Evolutionary conservation across 2,113 vertebrate genomes (phyloP).

Genomic region (Tragelaphus buxtoni): DNA sequence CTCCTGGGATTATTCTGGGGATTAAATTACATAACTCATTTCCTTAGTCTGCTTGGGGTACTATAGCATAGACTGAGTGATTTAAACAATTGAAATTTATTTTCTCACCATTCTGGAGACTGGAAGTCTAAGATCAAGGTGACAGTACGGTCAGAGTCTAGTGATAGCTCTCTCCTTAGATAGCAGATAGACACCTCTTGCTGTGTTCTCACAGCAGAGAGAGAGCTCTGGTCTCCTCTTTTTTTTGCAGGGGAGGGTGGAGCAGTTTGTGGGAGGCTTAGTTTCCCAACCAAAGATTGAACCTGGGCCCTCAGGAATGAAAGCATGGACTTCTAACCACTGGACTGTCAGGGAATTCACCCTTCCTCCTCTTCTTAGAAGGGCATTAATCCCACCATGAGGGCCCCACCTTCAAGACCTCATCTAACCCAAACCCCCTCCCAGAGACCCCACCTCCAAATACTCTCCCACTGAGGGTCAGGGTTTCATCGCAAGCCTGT

Average conservation of each 20-base stretch:
- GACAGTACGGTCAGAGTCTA: background rate
- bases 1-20: background rate
- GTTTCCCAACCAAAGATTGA: background rate
- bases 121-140: background rate
- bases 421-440: background rate
- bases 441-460: no score
- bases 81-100: background rate
- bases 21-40: background rate
- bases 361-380: background rate
- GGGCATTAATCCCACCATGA: background rate
- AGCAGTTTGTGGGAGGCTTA: background rate
- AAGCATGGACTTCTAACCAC: background rate
- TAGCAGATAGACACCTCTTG: background rate
- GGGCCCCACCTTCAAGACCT: background rate
- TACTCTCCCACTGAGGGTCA: background rate
- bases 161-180: background rate
- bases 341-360: background rate
- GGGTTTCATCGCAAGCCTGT: no score
- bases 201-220: background rate
- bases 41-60: background rate
- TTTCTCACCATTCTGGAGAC: background rate
- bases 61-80: background rate
- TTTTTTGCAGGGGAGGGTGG: fast-evolving
- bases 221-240: background rate
- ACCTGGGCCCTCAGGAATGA: background rate